Evolutionary conservation across 2,888 invertebrate species (phyloP), one percentile per base, ranked within the genome.

Genomic region (Heteropelma amictum): DNA sequence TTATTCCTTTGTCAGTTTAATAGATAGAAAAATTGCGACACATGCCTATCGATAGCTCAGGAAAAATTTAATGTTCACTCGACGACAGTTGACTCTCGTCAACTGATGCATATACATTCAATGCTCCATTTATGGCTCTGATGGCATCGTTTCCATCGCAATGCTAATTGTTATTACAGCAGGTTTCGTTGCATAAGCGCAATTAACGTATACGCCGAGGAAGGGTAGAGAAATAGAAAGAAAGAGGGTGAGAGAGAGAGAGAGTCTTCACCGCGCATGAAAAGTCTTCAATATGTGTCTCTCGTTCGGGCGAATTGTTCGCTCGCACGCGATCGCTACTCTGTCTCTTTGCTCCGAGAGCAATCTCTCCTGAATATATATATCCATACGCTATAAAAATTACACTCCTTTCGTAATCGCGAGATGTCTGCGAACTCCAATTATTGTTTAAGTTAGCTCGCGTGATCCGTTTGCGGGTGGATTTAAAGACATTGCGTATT

Each of bases 131-230:
- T 74, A 60, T 64, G 47, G 60, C 40, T 58, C 60, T 8, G 12
- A 14, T 19, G 42, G 30, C 65, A 33, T 54, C 58, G 70, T 74
- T 74, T 51, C 65, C 49, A 70, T 58, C 69, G 38, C 71, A 70
- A 73, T 76, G 84, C 81, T 87, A 87, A 87, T 87, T 86, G 84
- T 81, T 82, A 82, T 82, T 84, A 82, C 79, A 78, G 79, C 77
- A 77, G 81, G 77, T 79, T 76, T 80, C 71, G 78, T 87, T 87
- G 84, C 85, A 81, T 82, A 87, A 86, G 80, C 73, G 80, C 81
- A 85, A 87, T 86, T 86, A 85, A 80, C 79, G 77, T 76, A 38
- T 45, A 17, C 76, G 72, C 74, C 71, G 72, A 69, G 56, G 45
- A 33, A 7, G 38, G 21, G 2, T 21, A 23, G 56, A 17, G 56